A percentile compares a stretch with the other conserved stretches of the same genome.
These are phyloP conservation scores for Drosophila cardini DNA, from an alignment of 1,140 invertebrate genomes.

Conservation along the genomic window DNA sequence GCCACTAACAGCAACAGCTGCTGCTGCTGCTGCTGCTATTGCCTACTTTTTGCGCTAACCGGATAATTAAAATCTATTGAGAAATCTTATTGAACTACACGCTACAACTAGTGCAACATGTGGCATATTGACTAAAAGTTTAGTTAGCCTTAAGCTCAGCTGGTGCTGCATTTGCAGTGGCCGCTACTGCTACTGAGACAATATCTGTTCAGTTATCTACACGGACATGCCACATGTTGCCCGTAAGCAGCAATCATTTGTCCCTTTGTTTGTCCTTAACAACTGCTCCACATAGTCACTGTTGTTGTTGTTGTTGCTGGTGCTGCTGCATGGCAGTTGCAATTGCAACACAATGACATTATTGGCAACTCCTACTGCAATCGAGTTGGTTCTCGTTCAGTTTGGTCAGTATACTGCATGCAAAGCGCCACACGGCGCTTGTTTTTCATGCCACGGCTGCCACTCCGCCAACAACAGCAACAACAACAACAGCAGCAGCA, in stretches of 20 bases:
- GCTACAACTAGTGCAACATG: conserved; percentile 24
- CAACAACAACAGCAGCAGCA: conserved; percentile 36
- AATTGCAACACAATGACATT: conserved; percentile 77
- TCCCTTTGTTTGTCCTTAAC: conserved; percentile 82
- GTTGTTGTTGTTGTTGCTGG: conserved; percentile 42
- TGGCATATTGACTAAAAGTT: conserved; percentile 4
- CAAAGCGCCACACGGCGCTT: conserved; percentile 82
- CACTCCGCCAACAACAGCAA: conserved; percentile 34
- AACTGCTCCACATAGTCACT: conserved; percentile 74
- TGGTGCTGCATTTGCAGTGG: conserved; percentile 19
- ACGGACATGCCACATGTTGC: conserved; percentile 42
- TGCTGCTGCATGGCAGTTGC: conserved; percentile 73
- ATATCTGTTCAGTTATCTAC: conserved; percentile 32
- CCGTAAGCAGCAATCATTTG: conserved; percentile 74
- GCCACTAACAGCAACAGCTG: conserved; percentile 5
- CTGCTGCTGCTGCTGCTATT: not conserved
- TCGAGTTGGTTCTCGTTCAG: conserved; percentile 20
- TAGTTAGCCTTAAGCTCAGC: conserved; percentile 23
- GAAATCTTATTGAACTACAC: conserved; percentile 10
- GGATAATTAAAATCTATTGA: conserved; percentile 23
- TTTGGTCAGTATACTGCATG: conserved; percentile 56
- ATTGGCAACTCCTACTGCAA: conserved; percentile 72
- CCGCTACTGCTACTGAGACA: conserved; percentile 16
- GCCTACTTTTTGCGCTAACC: conserved; percentile 1
- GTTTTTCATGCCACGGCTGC: conserved; percentile 52